Percentiles rank a stretch among this genome's conserved stretches.
Conservation (phyloP, 2,888 invertebrate species). For the Hetaerina titia region DNA sequence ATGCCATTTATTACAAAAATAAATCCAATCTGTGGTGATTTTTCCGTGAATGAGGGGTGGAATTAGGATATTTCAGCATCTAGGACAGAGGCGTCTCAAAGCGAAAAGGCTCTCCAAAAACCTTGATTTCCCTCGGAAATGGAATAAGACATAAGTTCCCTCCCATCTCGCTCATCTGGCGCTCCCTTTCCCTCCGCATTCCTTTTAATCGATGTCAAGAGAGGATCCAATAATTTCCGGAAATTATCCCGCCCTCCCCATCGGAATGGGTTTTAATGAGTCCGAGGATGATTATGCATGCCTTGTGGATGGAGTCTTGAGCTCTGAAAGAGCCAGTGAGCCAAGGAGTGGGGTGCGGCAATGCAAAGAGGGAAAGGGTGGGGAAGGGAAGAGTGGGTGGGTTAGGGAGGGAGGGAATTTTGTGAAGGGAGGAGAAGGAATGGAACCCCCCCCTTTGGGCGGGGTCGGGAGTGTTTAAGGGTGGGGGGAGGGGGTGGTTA, state of each 20-base stretch:
- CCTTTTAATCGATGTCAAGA: conserved; percentile 49
- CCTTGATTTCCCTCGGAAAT: neutral
- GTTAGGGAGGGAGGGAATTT: neutral
- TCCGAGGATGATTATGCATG: conserved; percentile 60
- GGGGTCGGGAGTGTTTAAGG: neutral
- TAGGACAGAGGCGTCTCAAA: neutral
- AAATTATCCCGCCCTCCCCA: conserved; percentile 51
- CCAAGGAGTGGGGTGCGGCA: neutral
- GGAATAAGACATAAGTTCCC: conserved; percentile 17
- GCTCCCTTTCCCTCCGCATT: neutral
- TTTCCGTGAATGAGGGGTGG: too few species aligned
- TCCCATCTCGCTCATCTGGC: neutral
- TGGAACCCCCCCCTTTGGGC: neutral
- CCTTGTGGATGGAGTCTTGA: conserved; percentile 18
- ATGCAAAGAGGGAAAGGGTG: conserved; percentile 22
- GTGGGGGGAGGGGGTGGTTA: neutral
- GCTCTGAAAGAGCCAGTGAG: neutral
- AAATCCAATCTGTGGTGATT: too few species aligned
- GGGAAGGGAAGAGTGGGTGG: neutral
- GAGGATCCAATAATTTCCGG: conserved; percentile 53
- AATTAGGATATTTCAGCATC: neutral
- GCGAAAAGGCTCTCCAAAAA: neutral
- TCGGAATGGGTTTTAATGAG: conserved; percentile 60
- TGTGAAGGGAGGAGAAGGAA: neutral
- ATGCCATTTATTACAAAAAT: too few species aligned